phyloP scores from a whole-genome alignment of 2,797 vertebrate species.

The Molossus molossus region DNA sequence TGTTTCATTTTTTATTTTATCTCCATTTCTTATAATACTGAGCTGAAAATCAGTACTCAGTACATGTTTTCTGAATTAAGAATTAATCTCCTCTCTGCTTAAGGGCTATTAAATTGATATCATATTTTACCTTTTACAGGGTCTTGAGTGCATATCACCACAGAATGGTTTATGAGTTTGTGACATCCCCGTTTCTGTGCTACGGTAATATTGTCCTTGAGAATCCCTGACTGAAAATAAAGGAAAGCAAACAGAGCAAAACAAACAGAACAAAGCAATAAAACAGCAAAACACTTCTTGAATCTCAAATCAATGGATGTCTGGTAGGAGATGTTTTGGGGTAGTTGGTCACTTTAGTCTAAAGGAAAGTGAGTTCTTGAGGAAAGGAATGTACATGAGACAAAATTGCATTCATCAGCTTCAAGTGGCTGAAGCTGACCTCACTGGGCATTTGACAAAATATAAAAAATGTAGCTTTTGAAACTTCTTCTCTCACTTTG shows the following conservation, averaged over 20 bases:
- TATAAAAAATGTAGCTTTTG: neutral
- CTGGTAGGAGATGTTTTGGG: neutral
- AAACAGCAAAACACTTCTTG: neutral
- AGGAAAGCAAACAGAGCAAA: neutral
- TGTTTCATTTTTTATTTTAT: slow-evolving; percentile 49
- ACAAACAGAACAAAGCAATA: neutral
- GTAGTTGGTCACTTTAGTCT: neutral
- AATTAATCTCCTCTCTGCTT: slow-evolving; percentile 17
- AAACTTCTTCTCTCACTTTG: neutral
- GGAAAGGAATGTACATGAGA: neutral
- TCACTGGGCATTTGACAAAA: neutral
- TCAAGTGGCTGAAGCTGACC: neutral
- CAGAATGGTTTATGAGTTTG: neutral
- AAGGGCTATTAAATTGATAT: neutral
- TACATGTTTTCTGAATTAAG: slow-evolving; percentile 43
- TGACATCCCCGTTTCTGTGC: neutral
- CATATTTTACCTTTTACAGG: neutral
- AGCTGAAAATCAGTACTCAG: neutral
- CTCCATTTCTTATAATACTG: slow-evolving; percentile 32
- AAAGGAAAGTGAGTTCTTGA: slow-evolving; percentile 2
- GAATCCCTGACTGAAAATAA: slow-evolving; percentile 47
- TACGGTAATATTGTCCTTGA: slow-evolving; percentile 45
- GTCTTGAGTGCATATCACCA: neutral
- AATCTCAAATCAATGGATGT: neutral
- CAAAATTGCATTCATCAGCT: neutral